Evolutionary conservation across 1,140 invertebrate species (phyloP).

Genomic region (Anoplolepis gracilipes): DNA sequence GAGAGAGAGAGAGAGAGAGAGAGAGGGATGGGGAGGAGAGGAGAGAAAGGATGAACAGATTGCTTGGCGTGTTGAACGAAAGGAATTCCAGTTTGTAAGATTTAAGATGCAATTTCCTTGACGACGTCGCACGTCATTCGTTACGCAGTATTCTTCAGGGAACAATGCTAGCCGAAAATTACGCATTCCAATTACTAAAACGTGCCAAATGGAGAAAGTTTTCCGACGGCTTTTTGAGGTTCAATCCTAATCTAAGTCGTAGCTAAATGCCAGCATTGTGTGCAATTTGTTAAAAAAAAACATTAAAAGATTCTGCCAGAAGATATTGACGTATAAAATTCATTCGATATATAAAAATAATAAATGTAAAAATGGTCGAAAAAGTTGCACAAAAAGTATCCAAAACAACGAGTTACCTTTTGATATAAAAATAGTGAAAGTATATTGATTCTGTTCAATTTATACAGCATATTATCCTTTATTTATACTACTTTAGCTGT

Average conservation of each 20-base stretch:
- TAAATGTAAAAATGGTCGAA: background rate
- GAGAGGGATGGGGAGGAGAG: too few relatives aligned
- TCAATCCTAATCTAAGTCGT: background rate
- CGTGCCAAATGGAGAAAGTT: slow-evolving; percentile 46
- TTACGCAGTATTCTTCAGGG: slow-evolving; percentile 66
- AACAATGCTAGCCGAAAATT: slow-evolving; percentile 75
- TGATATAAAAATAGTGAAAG: slow-evolving; percentile 13
- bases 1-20: too few relatives aligned
- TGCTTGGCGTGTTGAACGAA: slow-evolving; percentile 60
- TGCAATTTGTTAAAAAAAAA: too few relatives aligned
- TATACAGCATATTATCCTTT: background rate
- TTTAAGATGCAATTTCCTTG: slow-evolving; percentile 79
- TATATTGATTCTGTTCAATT: slow-evolving; percentile 29
- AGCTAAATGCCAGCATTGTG: background rate
- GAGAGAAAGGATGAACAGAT: background rate
- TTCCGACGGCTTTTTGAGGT: background rate
- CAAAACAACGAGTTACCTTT: background rate
- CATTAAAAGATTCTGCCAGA: too few relatives aligned
- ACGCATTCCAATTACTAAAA: slow-evolving; percentile 78
- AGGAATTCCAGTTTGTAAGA: slow-evolving; percentile 72
- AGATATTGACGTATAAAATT: background rate
- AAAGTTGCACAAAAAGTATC: background rate
- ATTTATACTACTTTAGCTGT: background rate
- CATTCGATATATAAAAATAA: background rate
- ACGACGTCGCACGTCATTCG: slow-evolving; percentile 74